A percentile compares a stretch with the other conserved stretches of the same genome.
phyloP scores from a whole-genome alignment of 2,113 vertebrate species.

The Prionailurus viverrinus region DNA sequence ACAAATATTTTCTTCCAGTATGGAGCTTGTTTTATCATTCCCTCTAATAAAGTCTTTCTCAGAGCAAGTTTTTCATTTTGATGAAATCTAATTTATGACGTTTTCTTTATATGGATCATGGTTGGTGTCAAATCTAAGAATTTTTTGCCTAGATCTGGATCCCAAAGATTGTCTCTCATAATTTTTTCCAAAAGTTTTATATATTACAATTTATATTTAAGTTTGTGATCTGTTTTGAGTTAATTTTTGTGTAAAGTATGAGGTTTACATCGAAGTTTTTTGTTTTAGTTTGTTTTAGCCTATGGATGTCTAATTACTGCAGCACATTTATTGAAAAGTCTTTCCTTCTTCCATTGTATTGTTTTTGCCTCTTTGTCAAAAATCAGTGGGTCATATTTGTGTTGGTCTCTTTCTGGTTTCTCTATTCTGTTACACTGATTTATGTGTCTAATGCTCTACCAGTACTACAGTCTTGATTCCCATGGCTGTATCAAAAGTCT shows the following conservation, averaged over 20 bases:
- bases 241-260: not conserved
- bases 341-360: not conserved
- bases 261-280: not conserved
- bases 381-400: not conserved
- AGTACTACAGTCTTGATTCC: not conserved
- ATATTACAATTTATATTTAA: not conserved
- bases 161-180: not conserved
- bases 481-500: not conserved
- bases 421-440: not conserved
- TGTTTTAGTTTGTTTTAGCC: not conserved
- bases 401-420: not conserved
- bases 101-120: not conserved
- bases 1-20: not conserved
- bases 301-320: not conserved
- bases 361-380: not conserved
- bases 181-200: not conserved
- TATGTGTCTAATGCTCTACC: not conserved
- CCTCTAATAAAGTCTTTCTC: not conserved
- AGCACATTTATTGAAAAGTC: not conserved
- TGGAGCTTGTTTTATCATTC: not conserved
- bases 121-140: not conserved
- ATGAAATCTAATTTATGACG: not conserved
- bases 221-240: not conserved
- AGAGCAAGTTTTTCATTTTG: not conserved
- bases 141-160: not conserved